Evolutionary conservation across 2,797 vertebrate species (phyloP), one percentile per base, ranked within the genome.

Genomic region (Dipus sagitta): DNA sequence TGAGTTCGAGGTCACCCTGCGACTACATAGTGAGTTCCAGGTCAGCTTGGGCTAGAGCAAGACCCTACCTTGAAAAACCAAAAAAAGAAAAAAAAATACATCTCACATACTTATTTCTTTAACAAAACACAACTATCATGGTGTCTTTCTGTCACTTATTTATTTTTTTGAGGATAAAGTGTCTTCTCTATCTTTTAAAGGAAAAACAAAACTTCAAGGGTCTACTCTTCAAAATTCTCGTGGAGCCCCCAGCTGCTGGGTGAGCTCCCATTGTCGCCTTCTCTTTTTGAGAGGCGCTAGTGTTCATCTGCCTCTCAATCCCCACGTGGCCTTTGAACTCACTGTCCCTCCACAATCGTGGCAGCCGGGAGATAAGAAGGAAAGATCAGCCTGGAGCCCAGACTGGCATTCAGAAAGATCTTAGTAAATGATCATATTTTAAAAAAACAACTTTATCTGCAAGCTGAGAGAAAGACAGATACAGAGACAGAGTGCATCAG

Each of bases 241-340:
- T 20, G 4, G 21, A 54, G 64, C 13, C 17, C 8, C 20, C 70
- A 10, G 30, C 54, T 0, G 5, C 78, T 14, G 3, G 34, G 47
- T 3, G 64, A 54, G 20, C 65, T 64, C 14, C 28, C 2, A 32
- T 11, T 7, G 8, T 2, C 23, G 24, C 30, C 38, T 42, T 42
- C 68, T 0, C 21, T 18, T 11, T 3, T 7, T 68, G 23, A 68
- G n/a, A 8, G 47, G 70, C 65, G 26, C 5, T 32, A 20, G n/a
- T n/a, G 32, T 3, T 10, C 0, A n/a, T 21, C 6, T 30, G 32
- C 11, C 9, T 67, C 60, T 47, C 23, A 7, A 0, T n/a, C 23
- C 60, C 62, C 1, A 26, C 7, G 2, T 18, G 11, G 75, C 68
- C 78, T 85, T 58, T 58, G 78, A 84, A 74, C 91, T 75, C 24